phyloP scores from a whole-genome alignment of 2,113 vertebrate genomes.

The Trematomus loennbergii region DNA sequence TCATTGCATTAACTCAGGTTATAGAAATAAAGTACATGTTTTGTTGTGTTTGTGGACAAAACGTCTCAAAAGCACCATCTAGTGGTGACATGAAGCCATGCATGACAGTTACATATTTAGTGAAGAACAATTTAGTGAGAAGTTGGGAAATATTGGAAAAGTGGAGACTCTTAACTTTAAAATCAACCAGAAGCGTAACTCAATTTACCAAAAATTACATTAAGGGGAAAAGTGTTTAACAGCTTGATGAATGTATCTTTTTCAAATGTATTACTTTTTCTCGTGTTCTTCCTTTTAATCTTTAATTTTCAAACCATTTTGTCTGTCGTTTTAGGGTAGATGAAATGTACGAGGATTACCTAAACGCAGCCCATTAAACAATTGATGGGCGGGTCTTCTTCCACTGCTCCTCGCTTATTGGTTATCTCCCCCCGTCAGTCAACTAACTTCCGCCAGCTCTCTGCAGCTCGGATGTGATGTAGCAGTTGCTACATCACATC shows the following conservation, averaged over 20 bases:
- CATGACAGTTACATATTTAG: background rate
- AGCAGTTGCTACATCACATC: background rate
- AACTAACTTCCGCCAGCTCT: conserved; percentile 14
- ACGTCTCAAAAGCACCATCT: conserved; percentile 40
- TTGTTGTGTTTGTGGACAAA: background rate
- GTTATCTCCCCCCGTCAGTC: background rate
- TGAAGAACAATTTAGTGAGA: background rate
- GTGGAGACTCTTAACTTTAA: background rate
- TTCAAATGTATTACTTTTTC: background rate
- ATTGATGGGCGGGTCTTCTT: conserved; percentile 7
- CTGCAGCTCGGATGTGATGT: conserved; percentile 46
- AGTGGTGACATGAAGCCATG: conserved; percentile 12
- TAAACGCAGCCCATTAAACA: background rate
- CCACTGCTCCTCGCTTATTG: conserved; percentile 19
- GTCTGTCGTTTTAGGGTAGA: fast-evolving
- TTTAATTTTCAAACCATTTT: background rate
- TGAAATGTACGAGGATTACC: background rate
- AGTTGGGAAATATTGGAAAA: background rate
- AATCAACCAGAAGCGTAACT: background rate
- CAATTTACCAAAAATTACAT: background rate
- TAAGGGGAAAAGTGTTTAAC: fast-evolving
- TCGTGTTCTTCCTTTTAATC: background rate
- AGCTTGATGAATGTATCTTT: background rate
- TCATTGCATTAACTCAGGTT: background rate
- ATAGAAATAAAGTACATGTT: background rate